These are phyloP conservation scores for Mirza zaza DNA, from an alignment of 2,113 vertebrate genomes.

Conservation along the genomic window DNA sequence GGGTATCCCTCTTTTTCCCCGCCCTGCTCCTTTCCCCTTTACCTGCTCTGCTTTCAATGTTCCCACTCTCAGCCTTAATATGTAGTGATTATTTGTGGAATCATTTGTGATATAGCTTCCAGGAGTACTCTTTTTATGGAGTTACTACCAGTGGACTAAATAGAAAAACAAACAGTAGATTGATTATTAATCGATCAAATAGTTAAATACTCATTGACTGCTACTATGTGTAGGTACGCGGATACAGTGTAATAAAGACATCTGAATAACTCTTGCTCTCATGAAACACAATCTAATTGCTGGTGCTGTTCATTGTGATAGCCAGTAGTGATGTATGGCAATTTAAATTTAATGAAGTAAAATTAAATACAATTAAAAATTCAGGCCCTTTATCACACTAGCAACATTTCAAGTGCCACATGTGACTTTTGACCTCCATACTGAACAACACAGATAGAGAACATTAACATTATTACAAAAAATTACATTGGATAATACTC, in stretches of 20 bases:
- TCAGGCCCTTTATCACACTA: neutral
- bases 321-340: neutral
- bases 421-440: neutral
- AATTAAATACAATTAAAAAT: conserved; percentile 27
- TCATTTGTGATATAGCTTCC: conserved; percentile 11
- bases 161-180: neutral
- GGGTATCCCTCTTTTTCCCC: neutral
- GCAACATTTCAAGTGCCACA: neutral
- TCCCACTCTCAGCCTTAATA: neutral
- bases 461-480: neutral
- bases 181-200: neutral
- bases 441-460: neutral
- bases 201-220: neutral
- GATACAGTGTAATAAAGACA: neutral
- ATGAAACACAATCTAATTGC: neutral
- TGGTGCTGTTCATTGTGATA: neutral
- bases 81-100: neutral
- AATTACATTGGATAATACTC: neutral
- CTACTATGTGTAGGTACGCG: neutral
- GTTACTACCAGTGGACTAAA: neutral
- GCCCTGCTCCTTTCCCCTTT: neutral
- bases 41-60: neutral
- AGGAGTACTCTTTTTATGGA: neutral
- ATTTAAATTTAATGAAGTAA: conserved; percentile 35
- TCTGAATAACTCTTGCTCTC: neutral